Base-by-base conservation (phyloP, 2,113 vertebrate genomes). In the Apodemus sylvaticus region DNA sequence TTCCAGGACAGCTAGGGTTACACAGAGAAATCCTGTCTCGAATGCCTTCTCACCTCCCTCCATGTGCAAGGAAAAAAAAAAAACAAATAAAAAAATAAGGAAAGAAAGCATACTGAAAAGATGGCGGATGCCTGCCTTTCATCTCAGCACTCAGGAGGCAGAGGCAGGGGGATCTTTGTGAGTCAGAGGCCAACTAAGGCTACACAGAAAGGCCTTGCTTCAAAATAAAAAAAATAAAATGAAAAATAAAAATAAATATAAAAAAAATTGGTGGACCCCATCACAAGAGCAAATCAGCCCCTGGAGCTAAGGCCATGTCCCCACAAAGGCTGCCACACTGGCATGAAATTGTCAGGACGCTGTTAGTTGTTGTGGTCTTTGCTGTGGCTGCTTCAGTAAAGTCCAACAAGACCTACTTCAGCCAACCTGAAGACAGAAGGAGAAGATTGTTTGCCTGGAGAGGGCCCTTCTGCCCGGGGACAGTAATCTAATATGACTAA, bases 401-500 rank as follows among this genome's bases (percentile, higher is more conserved):
- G 66, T 71, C 92, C 58, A 76, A 17, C n/a, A 95, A 92, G 86
- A 91, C 39, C 68, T 19, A 39, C 45, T 90, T 39, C 16, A 62
- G 88, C 42, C 62, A 26, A 66, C 81, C 79, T 74, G 81, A 81
- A 77, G 86, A 85, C 81, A 78, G 42, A 55, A 87, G 85, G 53
- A 89, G 91, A 93, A 94, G 85, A 90, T 10, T 39, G 85, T 89
- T 71, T 39, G 87, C 77, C 48, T 60, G 78, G 60, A 96, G 66
- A 91, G 19, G 91, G 34, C 39, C 62, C 96, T 97, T 94, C 95
- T 94, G 95, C 95, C 94, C 62, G 60, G 83, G 88, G 96, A 92
- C 88, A 93, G 96, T 73, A 92, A 98, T 85, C 66, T 96, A 97
- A 78, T 90, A 89, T 68, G 92, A 92, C 95, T 90, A 58, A 95